These are phyloP conservation scores for Progne subis DNA, from an alignment of 2,113 vertebrate species.

Conservation along the genomic window DNA sequence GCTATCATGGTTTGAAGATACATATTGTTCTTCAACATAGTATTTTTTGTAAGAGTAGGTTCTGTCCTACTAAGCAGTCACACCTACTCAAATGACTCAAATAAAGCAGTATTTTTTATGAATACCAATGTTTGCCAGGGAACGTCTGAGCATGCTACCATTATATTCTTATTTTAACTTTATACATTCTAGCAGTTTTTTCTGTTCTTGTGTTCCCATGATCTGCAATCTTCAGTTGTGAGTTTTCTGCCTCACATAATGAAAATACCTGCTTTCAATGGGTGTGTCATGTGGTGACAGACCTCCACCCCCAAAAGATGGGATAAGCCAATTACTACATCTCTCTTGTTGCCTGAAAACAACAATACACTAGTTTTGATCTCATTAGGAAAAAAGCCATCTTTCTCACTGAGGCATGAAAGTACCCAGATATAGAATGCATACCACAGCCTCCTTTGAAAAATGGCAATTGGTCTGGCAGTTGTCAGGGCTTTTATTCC, in stretches of 20 bases:
- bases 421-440: not conserved
- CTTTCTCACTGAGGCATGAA: not conserved
- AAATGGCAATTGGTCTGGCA: not conserved
- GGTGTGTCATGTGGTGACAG: not conserved
- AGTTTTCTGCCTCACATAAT: not conserved
- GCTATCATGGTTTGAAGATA: not conserved
- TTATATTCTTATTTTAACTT: constrained; percentile 45
- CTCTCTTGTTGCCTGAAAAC: not conserved
- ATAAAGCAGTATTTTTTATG: constrained; percentile 48
- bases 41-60: constrained; percentile 37
- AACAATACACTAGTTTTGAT: not conserved
- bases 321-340: not conserved
- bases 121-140: constrained; percentile 26
- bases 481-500: not conserved
- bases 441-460: not conserved
- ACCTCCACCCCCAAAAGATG: not conserved
- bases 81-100: constrained; percentile 63
- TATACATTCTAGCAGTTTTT: not conserved
- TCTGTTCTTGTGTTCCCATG: not conserved
- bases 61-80: constrained; percentile 55
- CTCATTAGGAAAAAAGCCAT: not conserved
- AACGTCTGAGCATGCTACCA: constrained; percentile 24
- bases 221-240: not conserved
- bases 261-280: not conserved
- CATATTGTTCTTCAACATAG: constrained; percentile 43